Base-by-base conservation (phyloP, 2,113 vertebrate genomes). In the Electrona antarctica region DNA sequence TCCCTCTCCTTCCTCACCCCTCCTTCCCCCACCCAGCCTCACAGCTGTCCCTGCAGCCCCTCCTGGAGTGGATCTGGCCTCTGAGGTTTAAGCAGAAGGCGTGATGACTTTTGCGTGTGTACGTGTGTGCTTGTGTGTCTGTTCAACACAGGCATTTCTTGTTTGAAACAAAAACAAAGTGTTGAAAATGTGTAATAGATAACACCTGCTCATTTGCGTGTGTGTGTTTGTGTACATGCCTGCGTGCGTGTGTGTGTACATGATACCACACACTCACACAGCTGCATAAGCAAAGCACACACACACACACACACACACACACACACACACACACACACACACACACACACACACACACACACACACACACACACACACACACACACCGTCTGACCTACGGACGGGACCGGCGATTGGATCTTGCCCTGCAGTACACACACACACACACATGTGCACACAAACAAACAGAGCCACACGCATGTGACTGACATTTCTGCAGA, bases 21-120 rank as follows among this genome's bases (percentile, higher is more conserved):
- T 66, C 81, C 12, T 90, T 91, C 94, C 3, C 86, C 95, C 95
- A 49, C 89, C 92, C 4, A 0, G 71, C 91, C 52, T 71, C 93
- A 91, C 64, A 49, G 64, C 91, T 67, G 80, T 94, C 60, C 92
- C 92, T 1, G 29, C 97, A 81, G 70, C 91, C 64, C 87, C 97
- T 78, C 93, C 91, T 48, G 59, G 93, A 1, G 74, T 77, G 70
- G 78, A 46, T 76, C 0, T 92, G 89, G 88, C 73, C 86, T 3
- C 76, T 89, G 78, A 83, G 83, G 82, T 88, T 92, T 67, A 88
- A 88, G 51, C 88, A 91, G 81, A 90, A 91, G 87, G 88, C 84
- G 1, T 76, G 89, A 80, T 91, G 82, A 89, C 9, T 21, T 58
- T 28, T 41, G 33, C 5, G 33, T 41, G 33, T 4, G 33, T 41